These are phyloP conservation scores for Lomographa bimaculata DNA, from an alignment of 2,888 invertebrate species.

Conservation along the genomic window DNA sequence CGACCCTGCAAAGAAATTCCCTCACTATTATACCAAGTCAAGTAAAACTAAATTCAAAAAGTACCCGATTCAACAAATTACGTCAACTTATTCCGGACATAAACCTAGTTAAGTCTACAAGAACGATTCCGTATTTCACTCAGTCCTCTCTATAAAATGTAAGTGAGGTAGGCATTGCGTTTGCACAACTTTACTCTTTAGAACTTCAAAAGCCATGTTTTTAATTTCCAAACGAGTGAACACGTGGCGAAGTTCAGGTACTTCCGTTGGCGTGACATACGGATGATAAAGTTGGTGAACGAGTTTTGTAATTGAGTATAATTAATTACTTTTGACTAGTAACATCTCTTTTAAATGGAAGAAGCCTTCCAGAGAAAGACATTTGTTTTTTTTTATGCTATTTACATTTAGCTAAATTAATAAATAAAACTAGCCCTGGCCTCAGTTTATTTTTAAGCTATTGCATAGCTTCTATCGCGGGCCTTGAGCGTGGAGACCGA, in stretches of 20 bases:
- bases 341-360: too few relatives aligned
- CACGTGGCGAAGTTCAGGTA: slow-evolving; percentile 52
- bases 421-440: too few relatives aligned
- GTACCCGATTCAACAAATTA: slow-evolving; percentile 14
- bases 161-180: slow-evolving; percentile 47
- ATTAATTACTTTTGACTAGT: too few relatives aligned
- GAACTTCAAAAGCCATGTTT: slow-evolving; percentile 68
- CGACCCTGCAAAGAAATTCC: background rate
- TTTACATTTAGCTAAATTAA: too few relatives aligned
- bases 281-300: slow-evolving; percentile 21
- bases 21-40: slow-evolving; percentile 4
- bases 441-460: too few relatives aligned
- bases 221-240: slow-evolving; percentile 72
- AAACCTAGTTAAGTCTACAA: slow-evolving; percentile 18
- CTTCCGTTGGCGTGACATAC: slow-evolving; percentile 46
- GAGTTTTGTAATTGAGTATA: too few relatives aligned
- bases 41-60: slow-evolving; percentile 8
- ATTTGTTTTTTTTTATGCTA: too few relatives aligned
- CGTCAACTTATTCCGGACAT: slow-evolving; percentile 14
- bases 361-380: too few relatives aligned
- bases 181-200: slow-evolving; percentile 61
- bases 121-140: slow-evolving; percentile 17
- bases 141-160: slow-evolving; percentile 38
- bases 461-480: too few relatives aligned
- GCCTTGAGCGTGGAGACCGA: too few relatives aligned